These are phyloP conservation scores for Sebastiscus tertius DNA, from an alignment of 2,797 vertebrate genomes.

Conservation along the genomic window DNA sequence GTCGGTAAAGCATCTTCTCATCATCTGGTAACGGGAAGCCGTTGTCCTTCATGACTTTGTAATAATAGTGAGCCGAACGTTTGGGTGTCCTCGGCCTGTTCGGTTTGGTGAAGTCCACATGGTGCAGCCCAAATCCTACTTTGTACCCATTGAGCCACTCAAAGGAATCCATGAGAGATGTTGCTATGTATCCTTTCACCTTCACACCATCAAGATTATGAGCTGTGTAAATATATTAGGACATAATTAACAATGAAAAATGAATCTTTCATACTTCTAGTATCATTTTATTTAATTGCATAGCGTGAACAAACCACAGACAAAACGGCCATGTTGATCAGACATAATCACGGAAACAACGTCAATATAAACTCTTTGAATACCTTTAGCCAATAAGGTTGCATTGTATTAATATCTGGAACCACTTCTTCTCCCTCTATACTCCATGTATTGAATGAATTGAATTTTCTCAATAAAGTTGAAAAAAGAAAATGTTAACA, in stretches of 20 bases:
- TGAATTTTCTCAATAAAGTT: neutral
- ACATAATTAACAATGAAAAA: neutral
- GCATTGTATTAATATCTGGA: neutral
- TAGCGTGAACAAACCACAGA: no score
- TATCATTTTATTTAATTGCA: no score
- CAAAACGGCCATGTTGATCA: no score
- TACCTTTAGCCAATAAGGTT: neutral
- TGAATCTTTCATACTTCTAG: neutral
- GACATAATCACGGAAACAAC: no score
- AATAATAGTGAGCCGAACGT: constrained; percentile 84
- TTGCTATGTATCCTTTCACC: constrained; percentile 83
- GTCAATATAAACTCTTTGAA: no score
- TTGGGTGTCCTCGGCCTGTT: constrained; percentile 84
- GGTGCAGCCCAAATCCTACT: constrained; percentile 85
- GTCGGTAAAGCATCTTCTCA: constrained; percentile 82
- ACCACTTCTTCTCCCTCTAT: neutral
- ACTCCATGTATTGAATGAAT: neutral
- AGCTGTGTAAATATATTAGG: constrained; percentile 79
- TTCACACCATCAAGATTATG: constrained; percentile 57
- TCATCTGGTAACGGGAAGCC: constrained; percentile 82
- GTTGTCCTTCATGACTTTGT: constrained; percentile 83
- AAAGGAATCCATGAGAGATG: constrained; percentile 88
- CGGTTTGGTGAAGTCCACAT: constrained; percentile 81
- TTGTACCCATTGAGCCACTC: constrained; percentile 87
- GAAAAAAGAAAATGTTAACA: neutral